These are phyloP conservation scores for Cossypha niveicapilla DNA, from an alignment of 2,797 vertebrate genomes.

Conservation along the genomic window DNA sequence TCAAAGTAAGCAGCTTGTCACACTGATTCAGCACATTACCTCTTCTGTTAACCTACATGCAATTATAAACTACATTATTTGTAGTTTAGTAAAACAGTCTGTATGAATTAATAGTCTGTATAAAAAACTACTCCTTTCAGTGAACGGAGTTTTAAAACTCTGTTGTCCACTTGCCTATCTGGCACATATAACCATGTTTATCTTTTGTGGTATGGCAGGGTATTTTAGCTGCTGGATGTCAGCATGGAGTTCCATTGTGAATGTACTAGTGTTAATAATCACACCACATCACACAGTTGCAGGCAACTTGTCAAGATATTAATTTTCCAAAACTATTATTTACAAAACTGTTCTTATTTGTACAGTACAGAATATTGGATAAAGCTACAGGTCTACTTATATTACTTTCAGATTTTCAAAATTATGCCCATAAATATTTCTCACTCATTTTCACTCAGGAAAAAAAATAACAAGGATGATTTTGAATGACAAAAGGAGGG, in stretches of 20 bases:
- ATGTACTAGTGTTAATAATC: not conserved
- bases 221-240: not conserved
- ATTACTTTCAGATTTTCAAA: not conserved
- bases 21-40: not conserved
- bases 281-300: fast-evolving
- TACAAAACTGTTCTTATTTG: not conserved
- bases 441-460: not conserved
- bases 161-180: not conserved
- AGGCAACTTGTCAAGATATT: not conserved
- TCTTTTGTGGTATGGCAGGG: not conserved
- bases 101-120: no score
- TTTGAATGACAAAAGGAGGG: not conserved
- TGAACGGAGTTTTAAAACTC: not conserved
- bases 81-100: not conserved
- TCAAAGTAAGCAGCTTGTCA: not conserved
- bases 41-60: not conserved
- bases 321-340: not conserved
- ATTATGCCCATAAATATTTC: not conserved
- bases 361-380: not conserved
- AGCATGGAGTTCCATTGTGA: not conserved
- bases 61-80: not conserved
- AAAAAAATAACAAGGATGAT: not conserved
- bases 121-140: not conserved
- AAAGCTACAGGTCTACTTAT: not conserved
- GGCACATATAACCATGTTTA: not conserved